Conservation (phyloP, 2,888 invertebrate genomes). For the Lypha dubia region DNA sequence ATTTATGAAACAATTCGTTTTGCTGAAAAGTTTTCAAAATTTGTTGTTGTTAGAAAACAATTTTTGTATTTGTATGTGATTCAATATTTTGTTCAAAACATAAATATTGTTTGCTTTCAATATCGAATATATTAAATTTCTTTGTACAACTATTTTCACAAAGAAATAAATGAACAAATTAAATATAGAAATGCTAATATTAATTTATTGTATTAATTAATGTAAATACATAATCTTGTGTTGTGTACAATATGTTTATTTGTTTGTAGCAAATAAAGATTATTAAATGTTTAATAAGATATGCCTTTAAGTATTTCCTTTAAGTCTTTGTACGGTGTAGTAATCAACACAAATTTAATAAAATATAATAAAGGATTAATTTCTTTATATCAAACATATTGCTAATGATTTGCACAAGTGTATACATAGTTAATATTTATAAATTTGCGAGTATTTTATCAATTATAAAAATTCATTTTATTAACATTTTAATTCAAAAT, state of each 20-base stretch:
- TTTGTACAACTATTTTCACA: conserved; percentile 13
- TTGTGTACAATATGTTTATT: background rate
- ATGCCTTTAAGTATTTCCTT: background rate
- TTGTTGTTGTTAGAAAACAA: conserved; percentile 24
- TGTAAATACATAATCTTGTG: background rate
- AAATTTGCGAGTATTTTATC: too few species aligned
- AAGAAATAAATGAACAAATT: conserved; percentile 15
- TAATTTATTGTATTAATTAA: conserved; percentile 10
- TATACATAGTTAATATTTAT: too few species aligned
- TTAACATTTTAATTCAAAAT: too few species aligned
- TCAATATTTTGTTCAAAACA: background rate
- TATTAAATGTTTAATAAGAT: conserved; percentile 28
- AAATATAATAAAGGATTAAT: background rate
- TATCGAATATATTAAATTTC: conserved; percentile 14
- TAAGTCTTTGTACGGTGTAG: background rate
- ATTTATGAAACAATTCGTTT: conserved; percentile 47
- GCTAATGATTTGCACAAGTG: too few species aligned
- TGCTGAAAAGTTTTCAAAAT: conserved; percentile 43
- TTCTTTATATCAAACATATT: too few species aligned
- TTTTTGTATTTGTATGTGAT: background rate
- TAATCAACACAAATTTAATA: background rate
- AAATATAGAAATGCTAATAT: conserved; percentile 24
- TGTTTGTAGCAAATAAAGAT: conserved; percentile 10
- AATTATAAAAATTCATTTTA: too few species aligned
- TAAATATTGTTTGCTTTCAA: background rate